Evolutionary conservation across 2,888 invertebrate genomes (phyloP).

Genomic region (Apodemia hepburni): DNA sequence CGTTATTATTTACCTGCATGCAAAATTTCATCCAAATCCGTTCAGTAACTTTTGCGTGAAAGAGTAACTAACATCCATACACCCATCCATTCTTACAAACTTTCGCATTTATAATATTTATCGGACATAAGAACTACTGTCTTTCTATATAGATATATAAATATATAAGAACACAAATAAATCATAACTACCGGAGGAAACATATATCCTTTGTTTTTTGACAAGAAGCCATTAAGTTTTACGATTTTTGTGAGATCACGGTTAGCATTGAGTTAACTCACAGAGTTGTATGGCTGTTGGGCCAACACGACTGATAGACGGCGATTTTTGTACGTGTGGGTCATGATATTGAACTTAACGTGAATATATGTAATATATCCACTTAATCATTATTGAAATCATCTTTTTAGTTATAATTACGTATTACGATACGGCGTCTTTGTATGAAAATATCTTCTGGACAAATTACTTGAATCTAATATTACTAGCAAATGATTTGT

Average conservation of each 20-base stretch:
- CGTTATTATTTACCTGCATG: no score
- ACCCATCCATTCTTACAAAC: no score
- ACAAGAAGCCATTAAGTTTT: constrained; percentile 6
- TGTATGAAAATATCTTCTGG: neutral
- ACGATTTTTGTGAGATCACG: constrained; percentile 11
- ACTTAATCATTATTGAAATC: neutral
- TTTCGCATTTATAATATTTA: no score
- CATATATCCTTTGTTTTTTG: constrained; percentile 3
- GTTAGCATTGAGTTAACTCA: constrained; percentile 9
- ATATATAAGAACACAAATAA: no score
- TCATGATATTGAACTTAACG: constrained; percentile 55
- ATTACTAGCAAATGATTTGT: no score
- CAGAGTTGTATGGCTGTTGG: neutral
- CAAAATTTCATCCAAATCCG: no score
- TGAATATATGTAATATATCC: constrained; percentile 21
- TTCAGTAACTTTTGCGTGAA: no score
- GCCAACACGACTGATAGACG: constrained; percentile 9
- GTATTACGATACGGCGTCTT: neutral
- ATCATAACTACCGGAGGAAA: neutral
- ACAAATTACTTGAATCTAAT: no score
- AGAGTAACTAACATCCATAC: no score
- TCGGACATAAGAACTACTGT: no score
- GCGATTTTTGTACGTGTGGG: constrained; percentile 43
- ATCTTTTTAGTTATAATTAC: neutral
- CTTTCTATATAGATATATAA: no score